A percentile compares a stretch with the other conserved stretches of the same genome.
phyloP scores from a whole-genome alignment of 2,888 invertebrate genomes.

The Nasonovia ribisnigri region DNA sequence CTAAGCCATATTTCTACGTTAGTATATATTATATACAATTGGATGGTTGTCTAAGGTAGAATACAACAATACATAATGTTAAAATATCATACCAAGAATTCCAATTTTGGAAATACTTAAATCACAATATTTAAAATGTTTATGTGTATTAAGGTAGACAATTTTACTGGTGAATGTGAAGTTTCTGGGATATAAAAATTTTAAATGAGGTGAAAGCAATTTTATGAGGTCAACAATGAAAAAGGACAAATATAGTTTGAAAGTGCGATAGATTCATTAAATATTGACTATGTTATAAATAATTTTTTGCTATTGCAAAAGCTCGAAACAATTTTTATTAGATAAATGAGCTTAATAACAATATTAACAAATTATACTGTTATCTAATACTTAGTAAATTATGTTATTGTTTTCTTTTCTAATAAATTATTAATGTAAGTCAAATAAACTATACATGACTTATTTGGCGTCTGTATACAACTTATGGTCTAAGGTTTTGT shows the following conservation, averaged over 20 bases:
- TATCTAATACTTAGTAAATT: neutral
- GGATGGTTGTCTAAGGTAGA: too few species aligned
- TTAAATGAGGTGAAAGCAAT: too few species aligned
- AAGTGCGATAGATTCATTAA: neutral
- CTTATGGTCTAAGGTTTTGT: neutral
- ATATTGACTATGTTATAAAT: neutral
- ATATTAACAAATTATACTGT: neutral
- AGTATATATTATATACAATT: too few species aligned
- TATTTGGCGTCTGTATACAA: neutral
- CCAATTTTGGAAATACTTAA: too few species aligned
- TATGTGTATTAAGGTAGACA: neutral
- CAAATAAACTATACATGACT: neutral
- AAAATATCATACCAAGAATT: neutral
- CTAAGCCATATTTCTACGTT: too few species aligned
- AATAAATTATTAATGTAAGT: neutral
- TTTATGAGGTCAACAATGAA: too few species aligned
- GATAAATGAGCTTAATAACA: neutral
- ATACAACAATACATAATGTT: neutral
- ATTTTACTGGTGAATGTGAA: neutral
- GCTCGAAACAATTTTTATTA: neutral
- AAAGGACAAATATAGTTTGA: neutral
- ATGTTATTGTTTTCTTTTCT: neutral
- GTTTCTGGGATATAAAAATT: too few species aligned
- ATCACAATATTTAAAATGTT: too few species aligned
- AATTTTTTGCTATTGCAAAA: neutral